Conservation (phyloP, 2,888 invertebrate species). For the Erynnis tages region DNA sequence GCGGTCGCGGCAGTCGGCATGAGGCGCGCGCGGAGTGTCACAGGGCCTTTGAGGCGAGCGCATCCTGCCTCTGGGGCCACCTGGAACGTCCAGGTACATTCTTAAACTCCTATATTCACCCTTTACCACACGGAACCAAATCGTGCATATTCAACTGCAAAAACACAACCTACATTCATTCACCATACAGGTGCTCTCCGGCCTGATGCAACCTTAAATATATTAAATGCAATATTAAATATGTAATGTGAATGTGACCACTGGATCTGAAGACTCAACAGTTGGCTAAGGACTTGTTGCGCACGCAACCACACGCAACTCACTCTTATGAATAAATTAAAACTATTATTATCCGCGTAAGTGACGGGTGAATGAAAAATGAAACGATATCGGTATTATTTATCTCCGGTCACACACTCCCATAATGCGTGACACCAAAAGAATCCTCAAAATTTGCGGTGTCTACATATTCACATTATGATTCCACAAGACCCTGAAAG, state of each 20-base stretch:
- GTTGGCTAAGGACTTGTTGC: constrained; percentile 76
- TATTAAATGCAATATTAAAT: constrained; percentile 21
- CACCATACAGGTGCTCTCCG: not conserved
- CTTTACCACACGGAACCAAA: not conserved
- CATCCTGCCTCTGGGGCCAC: constrained; percentile 91
- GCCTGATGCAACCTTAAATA: constrained; percentile 24
- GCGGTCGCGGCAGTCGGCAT: constrained; percentile 68
- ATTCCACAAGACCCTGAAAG: too few relatives aligned
- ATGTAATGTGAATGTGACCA: constrained; percentile 40
- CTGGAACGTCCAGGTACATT: constrained; percentile 88
- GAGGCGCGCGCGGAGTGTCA: constrained; percentile 77
- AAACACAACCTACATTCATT: constrained; percentile 9
- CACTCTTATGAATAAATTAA: constrained; percentile 57
- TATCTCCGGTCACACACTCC: constrained; percentile 19
- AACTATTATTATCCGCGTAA: constrained; percentile 44
- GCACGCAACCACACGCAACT: constrained; percentile 61
- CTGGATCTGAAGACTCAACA: constrained; percentile 62
- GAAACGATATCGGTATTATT: constrained; percentile 30
- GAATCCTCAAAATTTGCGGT: not conserved
- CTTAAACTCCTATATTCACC: not conserved
- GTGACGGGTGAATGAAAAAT: constrained; percentile 35
- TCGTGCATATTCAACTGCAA: not conserved
- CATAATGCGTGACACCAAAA: constrained; percentile 15
- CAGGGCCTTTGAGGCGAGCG: constrained; percentile 84
- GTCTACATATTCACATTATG: too few relatives aligned